These are phyloP conservation scores for Seriola rivoliana DNA, from an alignment of 2,113 vertebrate genomes.

Conservation along the genomic window DNA sequence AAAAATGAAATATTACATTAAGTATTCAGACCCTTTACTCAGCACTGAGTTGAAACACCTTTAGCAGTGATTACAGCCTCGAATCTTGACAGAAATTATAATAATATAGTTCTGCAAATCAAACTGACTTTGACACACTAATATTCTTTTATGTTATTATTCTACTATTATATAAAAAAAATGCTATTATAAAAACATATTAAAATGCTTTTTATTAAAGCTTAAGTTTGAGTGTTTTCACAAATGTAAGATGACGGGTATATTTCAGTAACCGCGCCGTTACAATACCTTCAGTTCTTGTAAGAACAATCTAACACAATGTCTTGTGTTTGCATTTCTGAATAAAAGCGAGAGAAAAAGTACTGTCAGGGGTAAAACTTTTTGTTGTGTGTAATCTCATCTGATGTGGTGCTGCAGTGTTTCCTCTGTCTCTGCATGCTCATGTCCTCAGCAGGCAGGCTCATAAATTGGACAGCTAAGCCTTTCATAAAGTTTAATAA, in stretches of 20 bases:
- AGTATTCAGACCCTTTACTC: too few relatives aligned
- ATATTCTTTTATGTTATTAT: background rate
- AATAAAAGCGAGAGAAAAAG: conserved; percentile 59
- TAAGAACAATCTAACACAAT: conserved; percentile 27
- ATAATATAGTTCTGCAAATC: background rate
- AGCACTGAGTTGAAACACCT: too few relatives aligned
- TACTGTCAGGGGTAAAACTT: conserved; percentile 75
- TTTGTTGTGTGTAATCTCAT: conserved; percentile 75
- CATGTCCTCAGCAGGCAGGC: conserved; percentile 92
- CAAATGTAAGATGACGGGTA: background rate
- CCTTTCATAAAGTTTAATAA: conserved; percentile 99
- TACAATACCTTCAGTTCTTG: conserved; percentile 11
- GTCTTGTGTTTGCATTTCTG: conserved; percentile 66
- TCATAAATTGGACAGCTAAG: conserved; percentile 99
- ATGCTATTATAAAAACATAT: background rate
- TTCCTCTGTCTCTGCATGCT: conserved; percentile 90
- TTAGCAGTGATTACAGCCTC: too few relatives aligned
- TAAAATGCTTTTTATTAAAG: background rate
- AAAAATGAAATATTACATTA: too few relatives aligned
- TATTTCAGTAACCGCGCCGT: background rate
- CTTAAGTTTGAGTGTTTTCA: background rate
- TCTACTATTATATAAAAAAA: background rate
- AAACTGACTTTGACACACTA: background rate
- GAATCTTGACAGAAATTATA: background rate
- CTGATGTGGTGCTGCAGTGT: conserved; percentile 89